Evolutionary conservation across 2,888 invertebrate genomes (phyloP).

Genomic region (Cryptocheilus praepositus): DNA sequence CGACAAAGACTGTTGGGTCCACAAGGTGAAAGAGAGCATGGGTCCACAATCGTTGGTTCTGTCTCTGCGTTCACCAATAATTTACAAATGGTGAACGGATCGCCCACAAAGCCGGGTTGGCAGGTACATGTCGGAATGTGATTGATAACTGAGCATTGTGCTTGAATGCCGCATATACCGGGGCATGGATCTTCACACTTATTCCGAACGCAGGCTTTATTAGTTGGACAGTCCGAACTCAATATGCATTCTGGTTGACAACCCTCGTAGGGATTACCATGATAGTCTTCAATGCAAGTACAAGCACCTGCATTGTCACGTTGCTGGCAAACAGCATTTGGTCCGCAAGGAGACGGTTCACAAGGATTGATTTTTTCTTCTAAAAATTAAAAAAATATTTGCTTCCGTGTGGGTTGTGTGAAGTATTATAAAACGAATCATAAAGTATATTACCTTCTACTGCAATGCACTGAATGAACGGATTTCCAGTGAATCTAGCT

Average conservation of each 20-base stretch:
- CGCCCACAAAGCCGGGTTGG: constrained; percentile 82
- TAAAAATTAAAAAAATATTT: constrained; percentile 61
- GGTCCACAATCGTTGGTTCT: constrained; percentile 73
- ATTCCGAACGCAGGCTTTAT: constrained; percentile 88
- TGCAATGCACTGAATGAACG: constrained; percentile 85
- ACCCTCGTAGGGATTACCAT: constrained; percentile 90
- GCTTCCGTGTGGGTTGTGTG: neutral
- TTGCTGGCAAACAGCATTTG: constrained; percentile 87
- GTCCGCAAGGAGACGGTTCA: constrained; percentile 91
- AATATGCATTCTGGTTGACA: constrained; percentile 92
- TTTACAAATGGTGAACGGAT: constrained; percentile 81
- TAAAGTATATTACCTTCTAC: constrained; percentile 75
- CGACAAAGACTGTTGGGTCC: constrained; percentile 89
- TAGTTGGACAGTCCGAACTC: constrained; percentile 89
- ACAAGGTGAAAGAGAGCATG: constrained; percentile 87
- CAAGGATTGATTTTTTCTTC: constrained; percentile 83
- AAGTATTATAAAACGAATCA: neutral
- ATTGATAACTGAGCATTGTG: constrained; percentile 89
- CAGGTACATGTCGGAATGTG: constrained; percentile 92
- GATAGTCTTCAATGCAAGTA: constrained; percentile 86
- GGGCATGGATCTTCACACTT: constrained; percentile 92
- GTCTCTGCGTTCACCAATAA: constrained; percentile 49
- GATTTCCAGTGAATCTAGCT: constrained; percentile 86
- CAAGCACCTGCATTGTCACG: constrained; percentile 88
- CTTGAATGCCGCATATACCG: constrained; percentile 88